phyloP scores from a whole-genome alignment of 1,140 invertebrate genomes.

The Samia ricini region DNA sequence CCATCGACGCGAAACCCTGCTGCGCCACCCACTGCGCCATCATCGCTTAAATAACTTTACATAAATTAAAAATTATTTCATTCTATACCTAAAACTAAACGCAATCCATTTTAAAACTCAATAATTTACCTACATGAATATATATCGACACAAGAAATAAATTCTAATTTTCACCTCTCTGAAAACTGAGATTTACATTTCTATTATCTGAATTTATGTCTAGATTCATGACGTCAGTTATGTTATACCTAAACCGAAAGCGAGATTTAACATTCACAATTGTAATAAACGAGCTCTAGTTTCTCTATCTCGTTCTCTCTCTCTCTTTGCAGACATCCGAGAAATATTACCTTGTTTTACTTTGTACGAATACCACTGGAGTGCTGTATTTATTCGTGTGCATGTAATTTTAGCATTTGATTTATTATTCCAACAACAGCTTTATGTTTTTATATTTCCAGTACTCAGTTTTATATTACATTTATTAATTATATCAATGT shows the following conservation, averaged over 20 bases:
- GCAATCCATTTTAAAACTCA: background rate
- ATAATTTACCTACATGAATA: background rate
- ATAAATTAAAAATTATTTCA: background rate
- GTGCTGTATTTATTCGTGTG: background rate
- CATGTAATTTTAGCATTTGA: background rate
- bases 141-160: background rate
- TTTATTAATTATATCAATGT: too few species aligned
- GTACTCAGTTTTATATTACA: background rate
- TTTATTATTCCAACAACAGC: background rate
- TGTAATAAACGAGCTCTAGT: slow-evolving; percentile 24
- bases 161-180: background rate
- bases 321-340: slow-evolving; percentile 4
- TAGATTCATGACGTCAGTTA: slow-evolving; percentile 34
- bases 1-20: too few species aligned
- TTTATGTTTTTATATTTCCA: background rate
- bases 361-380: background rate
- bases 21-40: too few species aligned
- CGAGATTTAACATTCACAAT: slow-evolving; percentile 12
- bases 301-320: background rate
- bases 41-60: too few species aligned
- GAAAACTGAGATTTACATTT: slow-evolving; percentile 42
- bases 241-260: slow-evolving; percentile 24
- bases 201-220: slow-evolving; percentile 41
- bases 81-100: background rate
- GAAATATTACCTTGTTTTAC: slow-evolving; percentile 22